Evolutionary conservation across 2,797 vertebrate species (phyloP).

Genomic region (Pteronotus mesoamericanus): DNA sequence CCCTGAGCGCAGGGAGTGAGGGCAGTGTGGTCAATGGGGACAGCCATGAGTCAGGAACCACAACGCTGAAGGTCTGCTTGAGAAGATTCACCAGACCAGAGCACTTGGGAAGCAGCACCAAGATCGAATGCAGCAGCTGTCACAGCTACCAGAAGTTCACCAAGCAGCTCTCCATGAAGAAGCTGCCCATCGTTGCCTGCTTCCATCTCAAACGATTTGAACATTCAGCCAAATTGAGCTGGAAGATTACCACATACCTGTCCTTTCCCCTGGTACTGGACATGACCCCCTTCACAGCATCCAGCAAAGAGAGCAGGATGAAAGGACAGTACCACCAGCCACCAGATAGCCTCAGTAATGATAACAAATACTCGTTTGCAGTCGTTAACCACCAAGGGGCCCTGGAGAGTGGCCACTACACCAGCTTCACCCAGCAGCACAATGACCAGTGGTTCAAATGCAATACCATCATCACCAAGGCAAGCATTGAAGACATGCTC

Average conservation of each 20-base stretch:
- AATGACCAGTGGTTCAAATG: constrained; percentile 99
- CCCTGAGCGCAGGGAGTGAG: constrained; percentile 95
- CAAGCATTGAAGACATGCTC: constrained; percentile 99
- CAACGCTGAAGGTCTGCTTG: constrained; percentile 97
- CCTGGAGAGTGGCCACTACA: constrained; percentile 98
- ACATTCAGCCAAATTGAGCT: constrained; percentile 97
- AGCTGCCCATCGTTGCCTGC: constrained; percentile 98
- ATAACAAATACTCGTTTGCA: constrained; percentile 99
- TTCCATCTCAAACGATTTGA: constrained; percentile 99
- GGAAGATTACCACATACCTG: constrained; percentile 99
- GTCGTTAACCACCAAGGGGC: constrained; percentile 99
- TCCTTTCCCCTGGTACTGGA: constrained; percentile 98
- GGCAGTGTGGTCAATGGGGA: constrained; percentile 96
- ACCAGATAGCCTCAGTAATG: constrained; percentile 94
- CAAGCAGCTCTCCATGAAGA: constrained; percentile 99
- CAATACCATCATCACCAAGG: constrained; percentile 99
- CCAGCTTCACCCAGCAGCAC: constrained; percentile 99
- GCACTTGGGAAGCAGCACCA: constrained; percentile 99
- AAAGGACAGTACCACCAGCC: constrained; percentile 98
- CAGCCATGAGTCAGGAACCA: constrained; percentile 93
- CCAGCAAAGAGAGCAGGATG: constrained; percentile 99
- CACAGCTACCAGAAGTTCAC: constrained; percentile 99
- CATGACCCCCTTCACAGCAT: constrained; percentile 99
- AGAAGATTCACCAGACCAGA: constrained; percentile 98
- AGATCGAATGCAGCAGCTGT: constrained; percentile 99